Conservation (phyloP, 2,888 invertebrate genomes). For the Griposia aprilina region DNA sequence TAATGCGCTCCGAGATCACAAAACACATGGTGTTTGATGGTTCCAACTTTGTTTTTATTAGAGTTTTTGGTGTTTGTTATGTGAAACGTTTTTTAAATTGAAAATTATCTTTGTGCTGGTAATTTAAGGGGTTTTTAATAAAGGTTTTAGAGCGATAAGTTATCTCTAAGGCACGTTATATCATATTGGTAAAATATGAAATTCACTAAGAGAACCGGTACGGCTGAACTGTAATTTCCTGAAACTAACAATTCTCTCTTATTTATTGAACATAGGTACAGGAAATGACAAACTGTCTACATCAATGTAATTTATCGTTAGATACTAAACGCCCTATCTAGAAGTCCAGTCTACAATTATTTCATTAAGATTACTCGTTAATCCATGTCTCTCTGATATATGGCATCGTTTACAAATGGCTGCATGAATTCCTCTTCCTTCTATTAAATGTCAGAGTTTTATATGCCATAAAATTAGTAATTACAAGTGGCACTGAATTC, state of each 20-base stretch:
- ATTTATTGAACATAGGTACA: background rate
- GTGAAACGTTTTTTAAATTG: conserved; percentile 19
- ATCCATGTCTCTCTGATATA: conserved; percentile 35
- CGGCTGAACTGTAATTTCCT: background rate
- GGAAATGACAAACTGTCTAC: conserved; percentile 11
- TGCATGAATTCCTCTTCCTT: conserved; percentile 25
- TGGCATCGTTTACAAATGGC: conserved; percentile 29
- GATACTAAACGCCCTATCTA: background rate
- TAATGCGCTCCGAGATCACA: conserved; percentile 79
- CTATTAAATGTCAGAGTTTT: conserved; percentile 35
- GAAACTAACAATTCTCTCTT: background rate
- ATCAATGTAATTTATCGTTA: conserved; percentile 9
- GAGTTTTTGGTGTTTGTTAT: conserved; percentile 39
- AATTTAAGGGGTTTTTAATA: background rate
- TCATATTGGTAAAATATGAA: background rate
- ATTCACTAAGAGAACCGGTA: too few relatives aligned
- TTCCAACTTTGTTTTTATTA: conserved; percentile 50
- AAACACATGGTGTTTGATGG: conserved; percentile 75
- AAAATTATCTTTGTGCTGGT: background rate
- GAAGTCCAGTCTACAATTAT: conserved; percentile 22
- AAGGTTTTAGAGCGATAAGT: too few relatives aligned
- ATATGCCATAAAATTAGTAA: conserved; percentile 38
- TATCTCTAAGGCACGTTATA: background rate
- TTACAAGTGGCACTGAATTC: conserved; percentile 17
- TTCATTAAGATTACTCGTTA: conserved; percentile 22